Conservation (phyloP, 64 coral and sea anemone genomes). For the Cladopsammia gracilis region DNA sequence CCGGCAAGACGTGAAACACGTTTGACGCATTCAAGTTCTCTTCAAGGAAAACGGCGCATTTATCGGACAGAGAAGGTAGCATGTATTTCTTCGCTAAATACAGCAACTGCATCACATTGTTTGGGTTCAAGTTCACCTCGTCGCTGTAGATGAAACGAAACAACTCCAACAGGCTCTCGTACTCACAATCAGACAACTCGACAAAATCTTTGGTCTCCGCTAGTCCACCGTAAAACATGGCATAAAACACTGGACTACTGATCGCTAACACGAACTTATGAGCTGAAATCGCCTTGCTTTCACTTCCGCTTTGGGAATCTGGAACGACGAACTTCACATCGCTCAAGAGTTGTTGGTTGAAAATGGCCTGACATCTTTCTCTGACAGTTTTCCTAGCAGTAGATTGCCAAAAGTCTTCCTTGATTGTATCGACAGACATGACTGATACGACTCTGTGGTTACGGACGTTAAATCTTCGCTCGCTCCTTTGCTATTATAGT, state of each 20-base stretch:
- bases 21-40: conserved; percentile 40
- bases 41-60: conserved; percentile 33
- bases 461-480: background rate
- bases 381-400: conserved; percentile 8
- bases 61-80: conserved; percentile 46
- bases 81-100: conserved; percentile 72
- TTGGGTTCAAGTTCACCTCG: conserved; percentile 39
- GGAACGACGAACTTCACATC: conserved; percentile 66
- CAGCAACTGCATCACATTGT: conserved; percentile 60
- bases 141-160: conserved; percentile 75
- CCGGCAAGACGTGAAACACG: conserved; percentile 64
- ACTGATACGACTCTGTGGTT: background rate
- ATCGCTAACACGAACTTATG: conserved; percentile 67
- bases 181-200: conserved; percentile 31
- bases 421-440: background rate
- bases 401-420: background rate
- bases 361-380: conserved; percentile 62
- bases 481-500: no score
- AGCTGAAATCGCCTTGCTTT: conserved; percentile 42
- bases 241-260: conserved; percentile 66
- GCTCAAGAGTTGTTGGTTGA: conserved; percentile 60
- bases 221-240: conserved; percentile 57
- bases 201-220: conserved; percentile 14
- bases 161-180: conserved; percentile 43
- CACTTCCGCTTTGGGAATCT: background rate